These are phyloP conservation scores for Zootermopsis nevadensis DNA, from an alignment of 2,888 invertebrate species.

Conservation along the genomic window DNA sequence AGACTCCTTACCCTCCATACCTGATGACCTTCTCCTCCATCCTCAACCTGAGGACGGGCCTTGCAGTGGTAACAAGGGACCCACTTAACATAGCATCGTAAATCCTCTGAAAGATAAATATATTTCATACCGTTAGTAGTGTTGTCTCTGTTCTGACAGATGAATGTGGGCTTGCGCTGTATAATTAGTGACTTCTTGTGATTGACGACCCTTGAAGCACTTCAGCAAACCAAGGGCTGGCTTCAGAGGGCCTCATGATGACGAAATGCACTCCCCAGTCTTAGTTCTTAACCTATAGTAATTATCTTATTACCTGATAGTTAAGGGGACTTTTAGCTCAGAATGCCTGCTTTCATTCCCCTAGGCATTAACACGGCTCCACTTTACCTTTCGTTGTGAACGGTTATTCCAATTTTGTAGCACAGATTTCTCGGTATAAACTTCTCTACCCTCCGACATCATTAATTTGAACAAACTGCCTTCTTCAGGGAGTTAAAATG, in stretches of 20 bases:
- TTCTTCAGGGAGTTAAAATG: neutral
- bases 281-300: conserved; percentile 8
- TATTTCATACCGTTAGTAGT: neutral
- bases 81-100: too few species aligned
- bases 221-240: neutral
- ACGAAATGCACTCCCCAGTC: conserved; percentile 4
- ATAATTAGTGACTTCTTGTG: conserved; percentile 46
- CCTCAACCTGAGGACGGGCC: too few species aligned
- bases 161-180: conserved; percentile 6
- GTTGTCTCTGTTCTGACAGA: neutral
- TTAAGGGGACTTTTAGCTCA: neutral
- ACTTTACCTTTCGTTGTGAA: neutral
- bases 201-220: conserved; percentile 40
- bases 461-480: neutral
- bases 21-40: too few species aligned
- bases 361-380: neutral
- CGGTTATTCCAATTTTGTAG: neutral
- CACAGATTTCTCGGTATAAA: neutral
- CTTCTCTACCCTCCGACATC: neutral
- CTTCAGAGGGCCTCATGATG: neutral
- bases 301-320: conserved; percentile 29
- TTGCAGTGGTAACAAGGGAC: too few species aligned
- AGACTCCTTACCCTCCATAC: too few species aligned
- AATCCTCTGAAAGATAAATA: neutral
- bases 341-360: conserved; percentile 6